A percentile compares a stretch with the other conserved stretches of the same genome.
phyloP scores from a whole-genome alignment of 2,797 vertebrate genomes.

The Percopsis omiscomaycus region DNA sequence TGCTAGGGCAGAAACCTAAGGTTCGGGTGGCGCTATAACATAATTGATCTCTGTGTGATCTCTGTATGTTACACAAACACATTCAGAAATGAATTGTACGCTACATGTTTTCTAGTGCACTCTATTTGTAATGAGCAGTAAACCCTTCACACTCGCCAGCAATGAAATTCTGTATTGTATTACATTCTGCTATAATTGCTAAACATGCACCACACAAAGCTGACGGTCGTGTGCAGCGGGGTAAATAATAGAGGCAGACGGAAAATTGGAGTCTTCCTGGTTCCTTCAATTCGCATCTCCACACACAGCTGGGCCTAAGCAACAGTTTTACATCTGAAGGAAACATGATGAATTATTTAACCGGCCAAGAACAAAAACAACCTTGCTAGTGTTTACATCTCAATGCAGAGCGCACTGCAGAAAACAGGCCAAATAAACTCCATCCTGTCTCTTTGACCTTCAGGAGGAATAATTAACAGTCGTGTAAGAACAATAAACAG shows the following conservation, averaged over 20 bases:
- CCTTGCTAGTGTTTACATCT: conserved; percentile 47
- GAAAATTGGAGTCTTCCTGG: conserved; percentile 7
- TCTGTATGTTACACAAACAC: too few species aligned
- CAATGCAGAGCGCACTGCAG: conserved; percentile 29
- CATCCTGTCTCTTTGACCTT: conserved; percentile 51
- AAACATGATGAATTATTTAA: conserved; percentile 65
- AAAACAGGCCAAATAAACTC: conserved; percentile 29
- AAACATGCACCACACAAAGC: neutral
- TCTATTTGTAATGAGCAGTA: conserved; percentile 44
- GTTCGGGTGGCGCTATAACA: too few species aligned
- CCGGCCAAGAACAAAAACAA: conserved; percentile 39
- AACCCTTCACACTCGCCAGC: conserved; percentile 28
- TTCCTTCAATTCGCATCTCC: conserved; percentile 2
- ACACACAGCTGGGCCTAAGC: conserved; percentile 7
- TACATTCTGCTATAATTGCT: conserved; percentile 5
- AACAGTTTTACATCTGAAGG: conserved; percentile 43
- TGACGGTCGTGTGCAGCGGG: conserved; percentile 4
- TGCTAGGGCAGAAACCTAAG: too few species aligned
- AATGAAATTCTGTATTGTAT: conserved; percentile 26
- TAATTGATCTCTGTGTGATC: too few species aligned
- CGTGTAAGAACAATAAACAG: conserved; percentile 49
- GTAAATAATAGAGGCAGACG: neutral
- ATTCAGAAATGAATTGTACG: too few species aligned
- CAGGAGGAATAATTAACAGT: conserved; percentile 39
- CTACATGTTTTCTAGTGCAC: conserved; percentile 3